Base-by-base conservation (phyloP, 1,140 invertebrate species). In the Pararge aegeria region DNA sequence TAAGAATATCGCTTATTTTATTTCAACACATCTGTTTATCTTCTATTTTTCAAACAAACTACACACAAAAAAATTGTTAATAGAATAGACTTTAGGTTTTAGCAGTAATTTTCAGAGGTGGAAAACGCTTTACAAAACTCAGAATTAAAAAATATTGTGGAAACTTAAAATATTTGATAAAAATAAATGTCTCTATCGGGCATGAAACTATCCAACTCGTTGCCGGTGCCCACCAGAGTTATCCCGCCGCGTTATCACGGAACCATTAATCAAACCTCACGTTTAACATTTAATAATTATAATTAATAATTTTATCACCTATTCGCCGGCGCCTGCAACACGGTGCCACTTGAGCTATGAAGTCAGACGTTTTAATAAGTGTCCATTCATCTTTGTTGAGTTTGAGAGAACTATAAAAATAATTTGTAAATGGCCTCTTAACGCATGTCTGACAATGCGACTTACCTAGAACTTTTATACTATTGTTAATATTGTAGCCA, bases 251-350 rank as follows among this genome's bases (percentile, higher is more conserved):
- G 49, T 70, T 76, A 78, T 78, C 78, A 61, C 57, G 56, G 12
- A 67, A 61, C 62, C 75, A 85, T 85, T 83, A 83, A 85, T 85
- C 80, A 85, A 75, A 44, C 61, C 63, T 71, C 66, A 71, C 66
- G 59, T 67, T 73, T 69, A 73, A 67, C 63, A 61, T 71, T 71
- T 80, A 81, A 77, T 83, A 78, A 85, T 80, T 76, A 73, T 80
- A 80, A 85, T 85, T 85, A 81, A 80, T 85, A 75, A 81, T 77
- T 77, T 83, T 85, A 83, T 83, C 78, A 85, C 78, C 75, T 78
- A 70, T 56, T 48, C 52, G 29, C 44, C 56, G 65, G 64, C 65
- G 65, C 61, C 55, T 63, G 52, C 24, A 38, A 24, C 34, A 13
- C 20, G 48, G 49, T 56, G 34, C 58, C 58, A 61, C 64, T 61